Conservation (phyloP, 2,888 invertebrate genomes). For the Conus canariensis region DNA sequence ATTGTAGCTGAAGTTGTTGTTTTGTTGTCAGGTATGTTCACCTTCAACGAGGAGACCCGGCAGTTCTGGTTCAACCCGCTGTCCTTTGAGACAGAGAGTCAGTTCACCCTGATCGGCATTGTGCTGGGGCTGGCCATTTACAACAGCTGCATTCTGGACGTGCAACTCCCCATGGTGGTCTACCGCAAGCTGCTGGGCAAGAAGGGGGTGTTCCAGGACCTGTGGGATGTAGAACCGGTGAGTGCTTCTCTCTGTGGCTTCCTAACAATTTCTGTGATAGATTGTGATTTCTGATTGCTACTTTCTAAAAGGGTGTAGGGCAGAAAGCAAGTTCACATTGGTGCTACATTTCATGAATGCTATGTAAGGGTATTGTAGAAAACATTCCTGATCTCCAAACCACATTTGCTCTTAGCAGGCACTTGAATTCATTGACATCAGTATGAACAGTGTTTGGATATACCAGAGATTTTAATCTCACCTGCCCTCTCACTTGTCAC, state of each 20-base stretch:
- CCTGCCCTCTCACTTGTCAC: too few relatives aligned
- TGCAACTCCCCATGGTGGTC: conserved; percentile 96
- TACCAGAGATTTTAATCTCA: too few relatives aligned
- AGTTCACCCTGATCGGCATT: conserved; percentile 95
- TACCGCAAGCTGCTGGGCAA: conserved; percentile 95
- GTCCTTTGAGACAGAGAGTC: conserved; percentile 95
- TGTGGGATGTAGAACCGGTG: conserved; percentile 93
- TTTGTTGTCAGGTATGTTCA: conserved; percentile 81
- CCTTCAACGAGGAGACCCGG: conserved; percentile 81
- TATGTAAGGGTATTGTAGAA: too few relatives aligned
- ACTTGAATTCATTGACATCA: too few relatives aligned
- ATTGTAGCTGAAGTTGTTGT: too few relatives aligned
- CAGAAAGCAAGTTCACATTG: background rate
- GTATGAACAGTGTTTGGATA: too few relatives aligned
- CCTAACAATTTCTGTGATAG: too few relatives aligned
- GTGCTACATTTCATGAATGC: too few relatives aligned
- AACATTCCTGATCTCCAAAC: too few relatives aligned
- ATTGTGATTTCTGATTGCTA: background rate
- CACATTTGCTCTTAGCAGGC: too few relatives aligned
- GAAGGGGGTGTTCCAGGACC: conserved; percentile 91
- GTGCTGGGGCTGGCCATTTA: conserved; percentile 96
- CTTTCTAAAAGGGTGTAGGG: background rate
- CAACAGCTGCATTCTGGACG: conserved; percentile 95
- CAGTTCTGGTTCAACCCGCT: conserved; percentile 93
- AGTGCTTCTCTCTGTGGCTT: conserved; percentile 68